Evolutionary conservation across 2,888 invertebrate species (phyloP).

Genomic region (Tipula unca): DNA sequence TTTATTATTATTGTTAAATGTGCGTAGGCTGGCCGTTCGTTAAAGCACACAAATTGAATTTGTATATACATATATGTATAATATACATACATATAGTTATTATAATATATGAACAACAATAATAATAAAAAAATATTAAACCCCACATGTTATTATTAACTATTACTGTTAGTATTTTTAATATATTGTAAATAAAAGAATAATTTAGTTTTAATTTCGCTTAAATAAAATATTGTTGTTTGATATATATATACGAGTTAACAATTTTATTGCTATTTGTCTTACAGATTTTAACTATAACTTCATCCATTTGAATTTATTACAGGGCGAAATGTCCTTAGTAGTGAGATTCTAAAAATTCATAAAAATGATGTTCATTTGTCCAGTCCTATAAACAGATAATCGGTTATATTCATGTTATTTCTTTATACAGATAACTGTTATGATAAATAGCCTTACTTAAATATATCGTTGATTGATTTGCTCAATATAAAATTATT

Average conservation of each 20-base stretch:
- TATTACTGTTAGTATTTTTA: not conserved
- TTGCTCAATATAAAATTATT: too few relatives aligned
- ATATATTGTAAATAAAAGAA: not conserved
- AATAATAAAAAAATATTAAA: not conserved
- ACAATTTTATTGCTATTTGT: not conserved
- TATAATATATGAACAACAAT: not conserved
- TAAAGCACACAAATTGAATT: not conserved
- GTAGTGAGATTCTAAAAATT: too few relatives aligned
- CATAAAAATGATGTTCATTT: too few relatives aligned
- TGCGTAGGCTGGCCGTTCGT: not conserved
- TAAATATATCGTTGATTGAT: too few relatives aligned
- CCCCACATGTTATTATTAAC: not conserved
- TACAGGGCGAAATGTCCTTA: too few relatives aligned
- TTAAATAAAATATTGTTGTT: not conserved
- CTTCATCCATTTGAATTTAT: too few relatives aligned
- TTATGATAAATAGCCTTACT: too few relatives aligned
- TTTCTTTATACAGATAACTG: too few relatives aligned
- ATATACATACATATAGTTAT: too few relatives aligned
- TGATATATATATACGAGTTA: not conserved
- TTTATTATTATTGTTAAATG: constrained; percentile 8
- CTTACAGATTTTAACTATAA: too few relatives aligned
- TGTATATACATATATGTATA: not conserved
- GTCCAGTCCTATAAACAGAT: too few relatives aligned
- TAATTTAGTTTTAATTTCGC: not conserved
- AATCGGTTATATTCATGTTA: too few relatives aligned